Evolutionary conservation across 2,888 invertebrate genomes (phyloP), one percentile per base, ranked within the genome.

Genomic region (Ennomos quercinarius): DNA sequence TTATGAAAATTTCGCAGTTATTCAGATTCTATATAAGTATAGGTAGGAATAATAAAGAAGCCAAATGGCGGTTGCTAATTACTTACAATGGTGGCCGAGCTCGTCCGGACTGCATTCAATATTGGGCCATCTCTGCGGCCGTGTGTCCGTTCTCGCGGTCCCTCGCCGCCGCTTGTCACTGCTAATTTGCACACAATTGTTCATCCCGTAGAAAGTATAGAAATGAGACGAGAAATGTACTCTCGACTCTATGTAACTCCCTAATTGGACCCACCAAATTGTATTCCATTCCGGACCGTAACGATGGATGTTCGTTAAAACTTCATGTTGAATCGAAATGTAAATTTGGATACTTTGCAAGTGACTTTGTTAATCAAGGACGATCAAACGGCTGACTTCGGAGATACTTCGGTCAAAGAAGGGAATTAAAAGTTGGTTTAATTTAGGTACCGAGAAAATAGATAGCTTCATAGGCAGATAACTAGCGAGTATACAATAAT

Each of bases 111-210:
- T 42, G 36, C 42, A 36, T 50, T 49, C 42, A 37, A 36, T 43
- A 51, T 38, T 35, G 17, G 37, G 8, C 11, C n/a, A n/a, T 12
- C 44, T 10, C 11, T 35, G 5, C 35, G 49, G 35, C 77, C 52
- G 82, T 87, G 76, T 82, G 85, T 84, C 78, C 57, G 72, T 42
- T 44, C 78, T 52, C 72, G 76, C 76, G 79, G 81, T 81, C 83
- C 75, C 80, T 71, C 71, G 76, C 74, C 75, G 81, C 72, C 82
- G 80, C 78, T 83, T 86, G 87, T 87, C 90, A 82, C 81, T 79
- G 86, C 87, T 89, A 89, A 90, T 91, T 91, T 89, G 86, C 89
- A 84, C 85, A 85, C 88, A 89, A 90, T 91, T 88, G 89, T 89
- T 89, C 87, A 89, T 87, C 81, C 70, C 70, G 79, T 79, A 78